phyloP scores from a whole-genome alignment of 2,113 vertebrate species.

The Anas platyrhynchos region DNA sequence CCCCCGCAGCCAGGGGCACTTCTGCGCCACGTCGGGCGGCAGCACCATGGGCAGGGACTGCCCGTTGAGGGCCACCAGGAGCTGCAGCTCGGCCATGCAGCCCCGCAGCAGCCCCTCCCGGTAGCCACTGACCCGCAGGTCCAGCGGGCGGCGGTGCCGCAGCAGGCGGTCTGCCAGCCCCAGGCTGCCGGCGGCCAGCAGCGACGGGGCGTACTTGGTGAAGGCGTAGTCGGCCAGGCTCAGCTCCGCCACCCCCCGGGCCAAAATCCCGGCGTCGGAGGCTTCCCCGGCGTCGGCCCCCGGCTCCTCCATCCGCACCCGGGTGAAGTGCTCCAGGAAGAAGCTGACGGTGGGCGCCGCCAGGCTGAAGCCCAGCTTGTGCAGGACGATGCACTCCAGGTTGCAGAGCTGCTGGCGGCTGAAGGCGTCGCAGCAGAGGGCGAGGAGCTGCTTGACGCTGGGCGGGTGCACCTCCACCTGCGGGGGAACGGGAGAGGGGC shows the following conservation, averaged over 20 bases:
- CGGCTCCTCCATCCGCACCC: conserved; percentile 44
- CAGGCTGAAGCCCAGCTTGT: conserved; percentile 86
- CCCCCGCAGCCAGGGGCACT: conserved; percentile 29
- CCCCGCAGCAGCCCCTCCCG: conserved; percentile 59
- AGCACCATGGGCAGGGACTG: conserved; percentile 73
- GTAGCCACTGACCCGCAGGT: conserved; percentile 66
- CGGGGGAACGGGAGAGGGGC: background rate
- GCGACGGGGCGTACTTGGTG: conserved; percentile 84
- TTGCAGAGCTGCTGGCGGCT: conserved; percentile 90
- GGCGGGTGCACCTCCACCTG: conserved; percentile 92
- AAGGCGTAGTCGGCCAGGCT: conserved; percentile 93
- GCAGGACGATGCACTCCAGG: conserved; percentile 89
- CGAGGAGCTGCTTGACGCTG: conserved; percentile 85
- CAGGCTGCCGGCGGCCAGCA: conserved; percentile 86
- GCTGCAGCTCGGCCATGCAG: conserved; percentile 84
- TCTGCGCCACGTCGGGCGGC: conserved; percentile 41
- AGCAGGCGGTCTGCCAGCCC: conserved; percentile 81
- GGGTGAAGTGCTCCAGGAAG: conserved; percentile 90
- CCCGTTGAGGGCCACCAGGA: conserved; percentile 87
- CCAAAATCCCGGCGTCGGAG: conserved; percentile 74
- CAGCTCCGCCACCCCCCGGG: conserved; percentile 83
- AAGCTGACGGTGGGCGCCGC: conserved; percentile 87
- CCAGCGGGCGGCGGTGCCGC: conserved; percentile 7
- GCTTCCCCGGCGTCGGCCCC: background rate
- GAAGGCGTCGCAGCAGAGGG: conserved; percentile 88